A percentile compares a stretch with the other conserved stretches of the same genome.
Evolutionary conservation across 2,888 invertebrate genomes (phyloP).

Genomic region (Orthonychiurus folsomi): DNA sequence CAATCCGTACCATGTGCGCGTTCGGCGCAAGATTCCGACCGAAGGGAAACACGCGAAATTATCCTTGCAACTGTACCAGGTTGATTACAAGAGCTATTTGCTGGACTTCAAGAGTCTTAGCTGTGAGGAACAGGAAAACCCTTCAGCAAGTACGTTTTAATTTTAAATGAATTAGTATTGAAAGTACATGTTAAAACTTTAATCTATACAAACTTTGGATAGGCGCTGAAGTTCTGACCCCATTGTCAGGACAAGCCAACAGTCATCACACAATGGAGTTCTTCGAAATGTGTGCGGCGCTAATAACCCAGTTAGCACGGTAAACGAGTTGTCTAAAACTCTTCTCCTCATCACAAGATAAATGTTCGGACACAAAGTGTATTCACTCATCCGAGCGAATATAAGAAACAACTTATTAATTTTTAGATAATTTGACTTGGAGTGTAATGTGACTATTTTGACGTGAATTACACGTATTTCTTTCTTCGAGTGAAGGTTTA

Average conservation of each 20-base stretch:
- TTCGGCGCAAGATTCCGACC: conserved; percentile 77
- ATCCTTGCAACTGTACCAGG: conserved; percentile 97
- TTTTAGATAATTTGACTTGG: too few relatives aligned
- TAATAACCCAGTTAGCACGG: conserved; percentile 95
- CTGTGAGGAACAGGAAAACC: conserved; percentile 45
- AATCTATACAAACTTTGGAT: conserved; percentile 3
- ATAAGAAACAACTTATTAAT: too few relatives aligned
- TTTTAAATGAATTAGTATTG: neutral
- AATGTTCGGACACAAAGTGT: too few relatives aligned
- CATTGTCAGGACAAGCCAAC: conserved; percentile 44
- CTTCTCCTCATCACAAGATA: too few relatives aligned
- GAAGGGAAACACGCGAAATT: conserved; percentile 86
- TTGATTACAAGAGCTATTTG: conserved; percentile 94
- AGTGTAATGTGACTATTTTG: too few relatives aligned
- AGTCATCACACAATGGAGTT: conserved; percentile 98
- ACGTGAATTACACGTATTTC: too few relatives aligned
- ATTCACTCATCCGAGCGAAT: too few relatives aligned
- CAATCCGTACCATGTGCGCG: conserved; percentile 90
- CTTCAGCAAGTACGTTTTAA: conserved; percentile 31
- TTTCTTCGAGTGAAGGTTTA: too few relatives aligned
- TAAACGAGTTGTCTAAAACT: too few relatives aligned
- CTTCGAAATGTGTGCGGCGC: conserved; percentile 98
- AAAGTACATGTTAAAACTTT: neutral
- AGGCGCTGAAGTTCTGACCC: conserved; percentile 36
- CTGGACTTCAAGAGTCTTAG: conserved; percentile 88